Conservation (phyloP, 1,140 invertebrate genomes). For the Centruroides vittatus region DNA sequence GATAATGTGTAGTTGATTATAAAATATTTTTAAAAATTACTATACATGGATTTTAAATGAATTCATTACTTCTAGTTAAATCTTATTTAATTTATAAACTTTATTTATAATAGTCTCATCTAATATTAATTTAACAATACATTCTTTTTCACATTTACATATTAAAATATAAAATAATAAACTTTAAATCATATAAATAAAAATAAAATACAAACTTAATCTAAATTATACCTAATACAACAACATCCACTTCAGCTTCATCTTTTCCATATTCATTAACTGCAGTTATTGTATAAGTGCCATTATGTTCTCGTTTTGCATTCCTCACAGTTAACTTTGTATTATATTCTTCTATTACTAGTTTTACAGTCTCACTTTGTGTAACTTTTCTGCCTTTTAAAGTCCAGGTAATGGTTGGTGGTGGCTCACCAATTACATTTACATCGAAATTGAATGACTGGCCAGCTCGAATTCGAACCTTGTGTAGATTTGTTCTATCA, state of each 20-base stretch:
- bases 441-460: conserved; percentile 46
- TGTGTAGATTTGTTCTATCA: conserved; percentile 34
- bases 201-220: no score
- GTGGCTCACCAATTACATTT: conserved; percentile 35
- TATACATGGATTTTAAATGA: no score
- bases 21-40: no score
- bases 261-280: conserved; percentile 88
- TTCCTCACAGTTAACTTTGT: conserved; percentile 32
- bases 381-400: conserved; percentile 49
- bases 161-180: no score
- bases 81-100: no score
- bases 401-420: conserved; percentile 38
- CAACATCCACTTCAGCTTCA: conserved; percentile 81
- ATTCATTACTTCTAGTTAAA: no score
- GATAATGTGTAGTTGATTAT: no score
- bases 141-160: no score
- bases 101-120: no score
- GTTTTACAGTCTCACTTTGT: conserved; percentile 28
- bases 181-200: no score
- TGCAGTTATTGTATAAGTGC: conserved; percentile 76
- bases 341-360: conserved; percentile 30
- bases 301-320: conserved; percentile 51
- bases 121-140: no score
- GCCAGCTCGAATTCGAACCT: conserved; percentile 52
- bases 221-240: conserved; percentile 48